A percentile compares a stretch with the other conserved stretches of the same genome.
phyloP scores from a whole-genome alignment of 2,113 vertebrate species.

The Hemicordylus capensis region DNA sequence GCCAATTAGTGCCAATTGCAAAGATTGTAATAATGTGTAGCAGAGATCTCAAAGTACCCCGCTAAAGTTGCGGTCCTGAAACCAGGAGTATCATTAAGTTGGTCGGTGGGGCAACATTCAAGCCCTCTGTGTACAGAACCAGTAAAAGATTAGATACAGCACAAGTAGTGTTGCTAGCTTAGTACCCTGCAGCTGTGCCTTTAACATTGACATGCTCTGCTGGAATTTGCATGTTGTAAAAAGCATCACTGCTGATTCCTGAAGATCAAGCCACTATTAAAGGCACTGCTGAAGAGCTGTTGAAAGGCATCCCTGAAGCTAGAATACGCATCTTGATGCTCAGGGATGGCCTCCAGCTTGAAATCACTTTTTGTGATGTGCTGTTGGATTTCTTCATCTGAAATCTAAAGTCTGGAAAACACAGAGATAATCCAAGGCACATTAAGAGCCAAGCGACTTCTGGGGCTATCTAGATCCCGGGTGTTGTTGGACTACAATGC shows the following conservation, averaged over 20 bases:
- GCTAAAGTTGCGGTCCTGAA: neutral
- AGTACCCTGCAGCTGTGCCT: neutral
- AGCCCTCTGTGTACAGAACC: neutral
- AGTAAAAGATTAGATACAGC: too few species aligned
- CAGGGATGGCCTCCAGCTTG: too few species aligned
- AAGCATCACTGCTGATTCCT: neutral
- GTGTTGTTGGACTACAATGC: too few species aligned
- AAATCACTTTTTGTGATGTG: too few species aligned
- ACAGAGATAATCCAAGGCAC: neutral
- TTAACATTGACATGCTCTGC: neutral
- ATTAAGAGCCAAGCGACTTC: too few species aligned
- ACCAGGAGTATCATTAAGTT: neutral
- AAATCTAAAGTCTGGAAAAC: neutral
- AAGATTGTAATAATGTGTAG: neutral
- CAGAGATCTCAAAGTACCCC: neutral
- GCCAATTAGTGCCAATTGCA: slow-evolving; percentile 4
- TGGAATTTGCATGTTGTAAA: neutral
- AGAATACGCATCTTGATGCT: too few species aligned
- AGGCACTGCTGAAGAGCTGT: too few species aligned
- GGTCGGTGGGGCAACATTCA: neutral
- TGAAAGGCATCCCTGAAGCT: too few species aligned
- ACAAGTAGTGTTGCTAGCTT: neutral
- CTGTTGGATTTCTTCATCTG: too few species aligned
- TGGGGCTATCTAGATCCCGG: too few species aligned
- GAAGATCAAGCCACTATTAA: neutral